A percentile compares a stretch with the other conserved stretches of the same genome.
These are phyloP conservation scores for Protobothrops flavoviridis DNA, from an alignment of 2,113 vertebrate species.

Conservation along the genomic window DNA sequence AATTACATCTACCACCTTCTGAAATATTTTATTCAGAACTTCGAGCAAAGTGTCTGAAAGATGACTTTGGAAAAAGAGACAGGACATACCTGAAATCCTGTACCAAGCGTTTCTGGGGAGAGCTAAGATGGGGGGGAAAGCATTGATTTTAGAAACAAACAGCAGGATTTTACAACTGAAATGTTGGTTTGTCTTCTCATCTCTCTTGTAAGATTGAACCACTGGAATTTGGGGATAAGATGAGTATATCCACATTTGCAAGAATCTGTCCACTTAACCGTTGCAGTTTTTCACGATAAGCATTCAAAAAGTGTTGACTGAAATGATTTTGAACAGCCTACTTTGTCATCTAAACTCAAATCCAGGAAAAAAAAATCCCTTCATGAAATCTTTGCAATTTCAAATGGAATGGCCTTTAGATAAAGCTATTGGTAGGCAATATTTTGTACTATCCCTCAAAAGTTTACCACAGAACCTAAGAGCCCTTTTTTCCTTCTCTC, in stretches of 20 bases:
- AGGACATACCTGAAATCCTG: background rate
- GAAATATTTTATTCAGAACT: slow-evolving; percentile 12
- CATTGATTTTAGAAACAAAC: slow-evolving; percentile 71
- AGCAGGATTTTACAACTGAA: slow-evolving; percentile 88
- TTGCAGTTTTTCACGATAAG: slow-evolving; percentile 84
- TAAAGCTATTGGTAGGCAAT: slow-evolving; percentile 60
- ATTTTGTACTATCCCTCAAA: background rate
- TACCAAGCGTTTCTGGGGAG: slow-evolving; percentile 17
- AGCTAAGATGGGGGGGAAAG: slow-evolving; percentile 29
- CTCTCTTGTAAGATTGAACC: slow-evolving; percentile 78
- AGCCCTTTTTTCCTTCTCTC: slow-evolving; percentile 61
- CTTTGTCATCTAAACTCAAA: slow-evolving; percentile 72
- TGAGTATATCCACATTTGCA: slow-evolving; percentile 69
- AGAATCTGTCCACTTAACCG: slow-evolving; percentile 80
- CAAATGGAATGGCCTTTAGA: slow-evolving; percentile 73
- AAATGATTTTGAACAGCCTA: slow-evolving; percentile 78
- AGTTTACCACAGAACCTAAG: slow-evolving; percentile 28
- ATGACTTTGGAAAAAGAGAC: slow-evolving; percentile 33
- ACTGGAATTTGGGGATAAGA: slow-evolving; percentile 86
- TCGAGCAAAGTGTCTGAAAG: background rate
- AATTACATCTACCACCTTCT: slow-evolving; percentile 34
- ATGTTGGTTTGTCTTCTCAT: slow-evolving; percentile 83
- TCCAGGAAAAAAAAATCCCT: slow-evolving; percentile 64
- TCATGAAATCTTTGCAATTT: slow-evolving; percentile 74
- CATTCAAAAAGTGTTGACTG: slow-evolving; percentile 77